Evolutionary conservation across 2,888 invertebrate genomes (phyloP), one percentile per base, ranked within the genome.

Genomic region (Corythucha ciliata): DNA sequence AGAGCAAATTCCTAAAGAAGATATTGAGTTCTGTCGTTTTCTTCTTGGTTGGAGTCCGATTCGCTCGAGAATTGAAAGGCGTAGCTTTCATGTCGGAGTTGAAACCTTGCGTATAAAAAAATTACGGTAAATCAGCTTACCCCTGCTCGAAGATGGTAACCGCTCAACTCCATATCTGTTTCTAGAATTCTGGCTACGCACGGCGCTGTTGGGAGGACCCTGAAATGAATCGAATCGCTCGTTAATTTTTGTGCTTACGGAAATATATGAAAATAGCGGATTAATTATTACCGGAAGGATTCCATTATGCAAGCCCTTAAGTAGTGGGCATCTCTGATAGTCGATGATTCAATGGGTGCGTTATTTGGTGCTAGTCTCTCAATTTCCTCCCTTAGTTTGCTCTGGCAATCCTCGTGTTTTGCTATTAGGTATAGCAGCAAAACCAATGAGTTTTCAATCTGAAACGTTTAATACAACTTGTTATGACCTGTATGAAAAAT

Each of bases 381-480:
- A 4, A 85, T 71, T 62, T 86, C 85, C 1, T 77, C 72, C 14
- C 76, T 73, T 40, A 90, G 77, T 58, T 73, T 74, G 18, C 76
- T 68, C 63, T 85, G 83, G 58, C 78, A 78, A 53, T 76, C 71
- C 0, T 77, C 75, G 59, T 85, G 72, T 26, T 78, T 74, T 8
- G 83, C 83, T 50, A 89, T 73, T 58, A 82, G 71, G 65, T 86
- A 80, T 47, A 90, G 69, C 14, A 87, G 70, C 63, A 90, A 89
- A 4, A 85, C 77, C 48, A 89, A 67, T 25, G 83, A 86, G 67
- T 88, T 88, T 21, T 86, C 84, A 55, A 84, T 68, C 85, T 85
- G 72, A 39, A 55, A 53, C 10, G n/a, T n/a, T n/a, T n/a, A n/a
- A n/a, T n/a, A n/a, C n/a, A n/a, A n/a, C n/a, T n/a, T n/a, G n/a